These are phyloP conservation scores for Mystacides longicornis DNA, from an alignment of 2,888 invertebrate species.

Conservation along the genomic window DNA sequence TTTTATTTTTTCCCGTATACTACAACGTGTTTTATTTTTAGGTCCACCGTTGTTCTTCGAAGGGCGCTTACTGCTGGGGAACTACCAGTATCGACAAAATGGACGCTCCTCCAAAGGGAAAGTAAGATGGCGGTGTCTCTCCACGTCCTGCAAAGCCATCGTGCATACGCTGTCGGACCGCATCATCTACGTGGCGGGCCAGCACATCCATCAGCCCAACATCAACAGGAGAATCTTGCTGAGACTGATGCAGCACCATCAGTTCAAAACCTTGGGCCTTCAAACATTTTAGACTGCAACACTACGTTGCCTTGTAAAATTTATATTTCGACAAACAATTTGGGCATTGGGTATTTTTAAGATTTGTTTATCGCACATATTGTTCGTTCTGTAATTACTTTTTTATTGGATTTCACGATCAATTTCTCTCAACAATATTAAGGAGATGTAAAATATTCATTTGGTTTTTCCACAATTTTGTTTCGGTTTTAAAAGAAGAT, in stretches of 20 bases:
- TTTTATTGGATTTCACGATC: too few relatives aligned
- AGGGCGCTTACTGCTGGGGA: not conserved
- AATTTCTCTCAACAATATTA: too few relatives aligned
- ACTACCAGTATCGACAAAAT: slow-evolving; percentile 1
- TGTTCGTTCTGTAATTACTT: too few relatives aligned
- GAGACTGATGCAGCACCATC: not conserved
- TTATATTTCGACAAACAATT: too few relatives aligned
- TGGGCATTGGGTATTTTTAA: too few relatives aligned
- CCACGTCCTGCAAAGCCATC: slow-evolving; percentile 26
- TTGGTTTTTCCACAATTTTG: too few relatives aligned
- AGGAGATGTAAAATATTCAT: too few relatives aligned
- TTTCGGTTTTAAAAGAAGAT: too few relatives aligned
- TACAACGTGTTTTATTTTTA: not conserved
- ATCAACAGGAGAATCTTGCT: not conserved
- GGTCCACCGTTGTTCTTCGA: not conserved
- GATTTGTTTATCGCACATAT: too few relatives aligned
- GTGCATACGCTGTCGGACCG: slow-evolving; percentile 31
- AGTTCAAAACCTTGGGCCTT: not conserved
- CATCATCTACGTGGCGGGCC: slow-evolving; percentile 24
- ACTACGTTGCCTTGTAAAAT: too few relatives aligned
- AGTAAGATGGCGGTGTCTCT: slow-evolving; percentile 7
- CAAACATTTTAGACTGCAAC: not conserved
- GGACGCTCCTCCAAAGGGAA: not conserved
- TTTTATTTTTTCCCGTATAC: not conserved
- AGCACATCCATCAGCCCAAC: slow-evolving; percentile 24